Evolutionary conservation across 2,888 invertebrate genomes (phyloP).

Genomic region (Caenorhabditis panamensis): DNA sequence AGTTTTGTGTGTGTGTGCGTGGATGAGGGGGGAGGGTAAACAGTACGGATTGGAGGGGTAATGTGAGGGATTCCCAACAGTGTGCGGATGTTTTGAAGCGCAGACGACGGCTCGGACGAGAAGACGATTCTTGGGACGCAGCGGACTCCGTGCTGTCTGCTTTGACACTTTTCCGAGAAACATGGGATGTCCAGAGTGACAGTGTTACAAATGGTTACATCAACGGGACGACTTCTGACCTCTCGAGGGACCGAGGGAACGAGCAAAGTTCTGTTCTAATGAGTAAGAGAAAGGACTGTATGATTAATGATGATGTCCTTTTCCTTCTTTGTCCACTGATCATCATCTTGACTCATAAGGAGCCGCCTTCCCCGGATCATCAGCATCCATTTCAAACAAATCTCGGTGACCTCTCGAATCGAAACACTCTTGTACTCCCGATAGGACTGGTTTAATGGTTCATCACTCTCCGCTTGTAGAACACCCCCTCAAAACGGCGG

Average conservation of each 20-base stretch:
- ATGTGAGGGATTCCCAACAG: neutral
- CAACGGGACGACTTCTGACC: constrained; percentile 6
- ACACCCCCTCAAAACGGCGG: constrained; percentile 46
- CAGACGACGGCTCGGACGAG: constrained; percentile 20
- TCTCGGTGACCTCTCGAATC: constrained; percentile 3
- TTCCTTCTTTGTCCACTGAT: neutral
- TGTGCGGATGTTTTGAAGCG: constrained; percentile 1
- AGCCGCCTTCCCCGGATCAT: too few relatives aligned
- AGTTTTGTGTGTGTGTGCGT: constrained; percentile 45
- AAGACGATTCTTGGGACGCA: constrained; percentile 39
- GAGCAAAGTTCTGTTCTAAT: neutral
- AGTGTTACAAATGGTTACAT: neutral
- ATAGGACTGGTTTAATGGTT: constrained; percentile 49
- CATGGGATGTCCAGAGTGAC: neutral
- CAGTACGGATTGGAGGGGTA: constrained; percentile 43
- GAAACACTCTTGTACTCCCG: neutral
- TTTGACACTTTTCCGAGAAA: constrained; percentile 54
- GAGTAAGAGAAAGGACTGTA: neutral
- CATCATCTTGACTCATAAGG: constrained; percentile 1
- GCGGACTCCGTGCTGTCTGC: constrained; percentile 44
- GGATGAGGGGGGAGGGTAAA: constrained; percentile 52
- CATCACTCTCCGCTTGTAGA: constrained; percentile 35
- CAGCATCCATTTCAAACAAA: constrained; percentile 32
- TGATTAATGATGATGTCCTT: constrained; percentile 1
- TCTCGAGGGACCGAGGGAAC: neutral